Evolutionary conservation across 2,888 invertebrate genomes (phyloP).

Genomic region (Platycheirus albimanus): DNA sequence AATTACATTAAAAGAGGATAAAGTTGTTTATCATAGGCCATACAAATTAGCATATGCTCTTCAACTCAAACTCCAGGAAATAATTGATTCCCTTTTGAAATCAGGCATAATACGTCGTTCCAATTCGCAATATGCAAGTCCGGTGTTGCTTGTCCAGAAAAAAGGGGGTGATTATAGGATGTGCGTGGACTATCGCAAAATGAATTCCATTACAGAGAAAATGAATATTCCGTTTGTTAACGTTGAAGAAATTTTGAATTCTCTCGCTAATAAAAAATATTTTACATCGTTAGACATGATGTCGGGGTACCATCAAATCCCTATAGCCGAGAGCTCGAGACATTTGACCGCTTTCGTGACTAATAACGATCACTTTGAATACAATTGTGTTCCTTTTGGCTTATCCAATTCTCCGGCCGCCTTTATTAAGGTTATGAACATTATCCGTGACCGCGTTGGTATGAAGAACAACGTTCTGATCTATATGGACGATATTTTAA

Average conservation of each 20-base stretch:
- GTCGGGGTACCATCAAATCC: constrained; percentile 6
- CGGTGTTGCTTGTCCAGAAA: background rate
- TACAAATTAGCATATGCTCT: background rate
- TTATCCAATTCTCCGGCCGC: constrained; percentile 75
- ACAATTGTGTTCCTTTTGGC: constrained; percentile 7
- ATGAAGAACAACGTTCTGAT: too few species aligned
- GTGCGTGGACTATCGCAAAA: constrained; percentile 12
- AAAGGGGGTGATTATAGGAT: background rate
- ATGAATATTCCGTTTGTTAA: constrained; percentile 10
- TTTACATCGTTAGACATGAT: constrained; percentile 1
- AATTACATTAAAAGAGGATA: background rate
- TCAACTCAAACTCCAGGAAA: background rate
- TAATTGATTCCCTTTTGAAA: background rate
- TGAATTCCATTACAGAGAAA: constrained; percentile 1
- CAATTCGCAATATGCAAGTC: constrained; percentile 11
- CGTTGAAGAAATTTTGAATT: constrained; percentile 1
- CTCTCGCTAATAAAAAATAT: background rate
- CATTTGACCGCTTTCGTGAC: constrained; percentile 1
- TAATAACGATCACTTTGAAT: background rate
- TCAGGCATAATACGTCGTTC: background rate
- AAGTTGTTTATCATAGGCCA: background rate
- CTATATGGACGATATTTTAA: too few species aligned
- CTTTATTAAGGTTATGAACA: constrained; percentile 50
- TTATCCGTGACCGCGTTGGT: too few species aligned
- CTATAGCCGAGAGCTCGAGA: background rate